Base-by-base conservation (phyloP, 53 echinoderm and acorn worm genomes). In the Paracentrotus lividus region DNA sequence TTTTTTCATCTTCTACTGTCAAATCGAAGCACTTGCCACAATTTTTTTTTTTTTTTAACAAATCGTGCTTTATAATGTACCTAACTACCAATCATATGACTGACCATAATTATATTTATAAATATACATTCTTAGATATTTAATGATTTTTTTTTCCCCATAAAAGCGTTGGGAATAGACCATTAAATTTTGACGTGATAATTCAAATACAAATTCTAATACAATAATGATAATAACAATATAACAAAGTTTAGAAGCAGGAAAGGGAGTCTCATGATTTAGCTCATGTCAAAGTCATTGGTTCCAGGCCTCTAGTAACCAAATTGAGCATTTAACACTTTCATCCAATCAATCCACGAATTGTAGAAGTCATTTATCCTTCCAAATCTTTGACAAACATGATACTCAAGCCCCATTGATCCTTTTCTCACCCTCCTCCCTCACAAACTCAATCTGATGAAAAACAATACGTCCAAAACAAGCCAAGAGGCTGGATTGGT, bases 301-400 rank as follows among this genome's bases (percentile, higher is more conserved):
- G n/a, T 55, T 87, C 23, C 47, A 34, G 87, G 47, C 43, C 56
- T 54, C 87, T 10, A 31, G 51, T 12, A 47, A 44, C 13, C 47
- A 44, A 81, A 81, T 76, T 81, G 81, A 81, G 81, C 81, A 81
- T 81, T 81, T 81, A 81, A 47, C 86, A 56, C 56, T 86, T 85
- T 86, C 36, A 53, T 53, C 54, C 56, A 53, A 56, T 86, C 86
- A 86, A 55, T 86, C 86, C 38, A 56, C 86, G 56, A 53, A 7
- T 5, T 36, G 45, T 55, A 86, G 56, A 86, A 86, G 53, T 55
- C 86, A 86, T 86, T 86, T 86, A 86, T 86, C 86, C 86, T 86
- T 53, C 34, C 56, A 86, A 86, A 86, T 86, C 86, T 86, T 56
- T 56, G 24, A 14, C 86, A 86, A 86, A 86, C 86, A 86, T 52